Evolutionary conservation across 2,888 invertebrate species (phyloP).

Genomic region (Limnephilus lunatus): DNA sequence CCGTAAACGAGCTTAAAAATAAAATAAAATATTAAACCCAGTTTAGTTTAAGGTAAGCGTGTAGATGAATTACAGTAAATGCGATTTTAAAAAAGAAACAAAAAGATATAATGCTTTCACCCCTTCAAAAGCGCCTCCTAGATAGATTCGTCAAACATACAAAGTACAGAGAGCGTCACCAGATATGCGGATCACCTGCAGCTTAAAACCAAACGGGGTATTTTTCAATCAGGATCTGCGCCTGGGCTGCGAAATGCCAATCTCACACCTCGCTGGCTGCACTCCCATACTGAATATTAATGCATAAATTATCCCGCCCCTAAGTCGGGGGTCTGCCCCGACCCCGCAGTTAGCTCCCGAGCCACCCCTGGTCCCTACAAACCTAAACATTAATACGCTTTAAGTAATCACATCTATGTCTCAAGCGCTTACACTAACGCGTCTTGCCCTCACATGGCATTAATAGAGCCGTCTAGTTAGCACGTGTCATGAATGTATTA

Average conservation of each 20-base stretch:
- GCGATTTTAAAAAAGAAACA: not conserved
- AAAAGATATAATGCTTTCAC: not conserved
- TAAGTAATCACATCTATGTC: constrained; percentile 44
- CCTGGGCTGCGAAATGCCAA: constrained; percentile 24
- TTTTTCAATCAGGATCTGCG: constrained; percentile 28
- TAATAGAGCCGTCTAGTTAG: not conserved
- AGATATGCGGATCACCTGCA: constrained; percentile 13
- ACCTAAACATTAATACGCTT: constrained; percentile 43
- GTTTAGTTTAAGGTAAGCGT: not conserved
- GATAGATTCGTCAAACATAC: not conserved
- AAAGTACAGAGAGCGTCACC: not conserved
- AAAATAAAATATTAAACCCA: no score
- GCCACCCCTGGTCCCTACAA: constrained; percentile 6
- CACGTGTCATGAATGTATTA: not conserved
- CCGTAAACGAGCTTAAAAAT: no score
- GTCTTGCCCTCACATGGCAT: constrained; percentile 3
- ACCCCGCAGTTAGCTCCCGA: constrained; percentile 4
- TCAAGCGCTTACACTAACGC: constrained; percentile 6
- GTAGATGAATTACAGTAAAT: not conserved
- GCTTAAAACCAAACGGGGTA: constrained; percentile 28
- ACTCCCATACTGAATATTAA: constrained; percentile 54
- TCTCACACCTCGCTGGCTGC: constrained; percentile 20
- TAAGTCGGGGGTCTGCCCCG: constrained; percentile 8
- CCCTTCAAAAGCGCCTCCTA: not conserved
- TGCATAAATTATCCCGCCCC: constrained; percentile 61